Conservation (phyloP, 1,140 invertebrate genomes). For the Eurosta solidaginis region DNA sequence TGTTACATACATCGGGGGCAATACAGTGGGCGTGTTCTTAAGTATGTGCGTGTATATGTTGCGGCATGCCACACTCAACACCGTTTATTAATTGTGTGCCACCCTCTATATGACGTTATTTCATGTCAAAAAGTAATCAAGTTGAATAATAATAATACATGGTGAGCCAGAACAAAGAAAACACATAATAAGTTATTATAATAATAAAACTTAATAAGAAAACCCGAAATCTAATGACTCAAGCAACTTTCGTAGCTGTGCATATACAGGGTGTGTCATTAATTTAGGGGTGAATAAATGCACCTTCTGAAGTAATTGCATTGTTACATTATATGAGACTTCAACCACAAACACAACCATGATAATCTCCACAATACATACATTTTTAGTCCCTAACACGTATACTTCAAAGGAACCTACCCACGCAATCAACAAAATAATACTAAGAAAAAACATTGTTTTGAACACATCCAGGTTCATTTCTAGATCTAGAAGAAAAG, state of each 20-base stretch:
- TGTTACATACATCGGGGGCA: not conserved
- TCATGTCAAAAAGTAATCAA: constrained; percentile 18
- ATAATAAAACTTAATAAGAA: not conserved
- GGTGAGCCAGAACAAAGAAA: not conserved
- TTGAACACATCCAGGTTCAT: too few relatives aligned
- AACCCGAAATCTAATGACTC: not conserved
- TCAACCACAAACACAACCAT: too few relatives aligned
- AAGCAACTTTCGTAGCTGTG: not conserved
- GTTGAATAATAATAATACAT: not conserved
- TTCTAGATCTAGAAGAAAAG: too few relatives aligned
- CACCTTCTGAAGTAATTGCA: too few relatives aligned
- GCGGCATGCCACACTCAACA: constrained; percentile 6
- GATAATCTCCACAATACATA: too few relatives aligned
- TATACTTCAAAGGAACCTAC: too few relatives aligned
- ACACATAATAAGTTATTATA: not conserved
- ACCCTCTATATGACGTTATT: not conserved
- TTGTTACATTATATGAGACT: too few relatives aligned
- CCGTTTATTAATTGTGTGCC: not conserved
- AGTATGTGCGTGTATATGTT: not conserved
- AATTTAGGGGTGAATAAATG: too few relatives aligned
- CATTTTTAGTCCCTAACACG: too few relatives aligned
- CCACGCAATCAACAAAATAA: too few relatives aligned
- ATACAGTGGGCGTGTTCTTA: not conserved
- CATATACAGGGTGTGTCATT: too few relatives aligned
- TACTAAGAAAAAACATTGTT: too few relatives aligned